These are phyloP conservation scores for Hemibagrus guttatus DNA, from an alignment of 2,797 vertebrate species.

Conservation along the genomic window DNA sequence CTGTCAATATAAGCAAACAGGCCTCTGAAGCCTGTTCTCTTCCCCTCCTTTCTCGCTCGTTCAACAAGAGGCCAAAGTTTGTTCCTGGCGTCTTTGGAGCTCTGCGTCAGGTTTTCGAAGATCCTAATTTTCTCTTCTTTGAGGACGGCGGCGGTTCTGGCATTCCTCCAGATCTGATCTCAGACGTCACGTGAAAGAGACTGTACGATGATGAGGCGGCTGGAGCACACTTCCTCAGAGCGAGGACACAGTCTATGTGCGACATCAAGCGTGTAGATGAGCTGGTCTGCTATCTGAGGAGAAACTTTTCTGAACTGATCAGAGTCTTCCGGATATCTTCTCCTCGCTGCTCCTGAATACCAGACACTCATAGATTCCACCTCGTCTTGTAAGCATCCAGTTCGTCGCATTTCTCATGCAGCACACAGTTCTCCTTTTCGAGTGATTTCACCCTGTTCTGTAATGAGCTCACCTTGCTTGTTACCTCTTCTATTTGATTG, in stretches of 20 bases:
- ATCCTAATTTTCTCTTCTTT: too few relatives aligned
- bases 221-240: not conserved
- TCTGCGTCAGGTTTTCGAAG: not conserved
- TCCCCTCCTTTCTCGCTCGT: conserved; percentile 25
- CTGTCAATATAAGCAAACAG: conserved; percentile 10
- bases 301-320: conserved; percentile 12
- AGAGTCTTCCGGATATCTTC: conserved; percentile 14
- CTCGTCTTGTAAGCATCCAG: conserved; percentile 31
- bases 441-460: not conserved
- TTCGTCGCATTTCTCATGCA: conserved; percentile 15
- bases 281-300: conserved; percentile 19
- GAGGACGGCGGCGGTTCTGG: too few relatives aligned
- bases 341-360: conserved; percentile 19
- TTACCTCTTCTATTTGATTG: not conserved
- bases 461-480: not conserved
- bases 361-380: conserved; percentile 28
- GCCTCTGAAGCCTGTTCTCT: conserved; percentile 21
- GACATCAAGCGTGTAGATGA: not conserved
- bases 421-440: not conserved
- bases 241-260: conserved; percentile 26
- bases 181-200: too few relatives aligned
- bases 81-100: conserved; percentile 27
- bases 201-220: too few relatives aligned
- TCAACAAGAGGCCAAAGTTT: conserved; percentile 21
- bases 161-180: too few relatives aligned